Evolutionary conservation across 2,888 invertebrate genomes (phyloP).

Genomic region (Stegophylla sp.): DNA sequence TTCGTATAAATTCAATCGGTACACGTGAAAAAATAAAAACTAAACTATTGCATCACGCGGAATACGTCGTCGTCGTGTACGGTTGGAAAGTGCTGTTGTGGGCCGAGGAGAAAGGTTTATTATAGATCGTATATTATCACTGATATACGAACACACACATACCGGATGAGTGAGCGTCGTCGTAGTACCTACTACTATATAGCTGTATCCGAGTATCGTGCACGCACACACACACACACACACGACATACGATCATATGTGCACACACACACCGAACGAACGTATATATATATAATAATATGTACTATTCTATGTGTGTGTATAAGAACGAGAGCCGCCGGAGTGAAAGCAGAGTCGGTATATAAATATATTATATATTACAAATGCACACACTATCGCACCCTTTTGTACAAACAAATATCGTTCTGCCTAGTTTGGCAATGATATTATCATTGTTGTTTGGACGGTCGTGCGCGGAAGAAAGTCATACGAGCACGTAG

Average conservation of each 20-base stretch:
- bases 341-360: constrained; percentile 41
- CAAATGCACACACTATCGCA: constrained; percentile 19
- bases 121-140: background rate
- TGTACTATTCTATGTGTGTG: background rate
- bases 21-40: background rate
- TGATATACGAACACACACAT: background rate
- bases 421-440: constrained; percentile 59
- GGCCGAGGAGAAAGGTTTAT: constrained; percentile 35
- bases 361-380: too few species aligned
- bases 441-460: constrained; percentile 56
- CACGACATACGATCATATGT: background rate
- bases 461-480: constrained; percentile 44
- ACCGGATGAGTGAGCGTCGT: constrained; percentile 24
- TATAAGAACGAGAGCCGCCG: background rate
- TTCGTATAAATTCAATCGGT: background rate
- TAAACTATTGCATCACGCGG: background rate
- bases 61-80: too few species aligned
- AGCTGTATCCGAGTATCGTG: background rate
- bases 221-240: background rate
- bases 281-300: background rate
- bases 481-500: constrained; percentile 18
- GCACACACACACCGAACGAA: background rate
- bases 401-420: constrained; percentile 51
- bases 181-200: background rate
- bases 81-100: constrained; percentile 35